phyloP scores from a whole-genome alignment of 2,888 invertebrate genomes.

The Notocelia uddmanniana region DNA sequence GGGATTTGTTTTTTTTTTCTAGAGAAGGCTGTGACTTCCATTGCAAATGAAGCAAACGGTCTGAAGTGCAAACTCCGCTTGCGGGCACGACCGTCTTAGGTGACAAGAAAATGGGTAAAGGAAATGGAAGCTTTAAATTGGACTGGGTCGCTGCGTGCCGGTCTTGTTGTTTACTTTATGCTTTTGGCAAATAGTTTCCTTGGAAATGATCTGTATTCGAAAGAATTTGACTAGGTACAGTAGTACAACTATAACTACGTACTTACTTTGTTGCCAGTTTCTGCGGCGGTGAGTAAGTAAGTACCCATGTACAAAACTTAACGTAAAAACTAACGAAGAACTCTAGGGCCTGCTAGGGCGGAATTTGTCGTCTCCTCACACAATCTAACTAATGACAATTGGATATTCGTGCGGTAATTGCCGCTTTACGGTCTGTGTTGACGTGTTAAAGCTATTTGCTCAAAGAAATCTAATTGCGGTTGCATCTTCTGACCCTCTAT shows the following conservation, averaged over 20 bases:
- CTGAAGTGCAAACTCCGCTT: slow-evolving; percentile 59
- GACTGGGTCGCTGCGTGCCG: slow-evolving; percentile 40
- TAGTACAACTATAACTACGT: no score
- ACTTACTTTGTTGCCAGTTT: no score
- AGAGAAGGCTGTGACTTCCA: slow-evolving; percentile 59
- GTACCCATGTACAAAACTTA: no score
- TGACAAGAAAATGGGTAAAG: slow-evolving; percentile 53
- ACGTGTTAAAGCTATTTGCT: not conserved
- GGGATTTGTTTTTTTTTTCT: slow-evolving; percentile 65
- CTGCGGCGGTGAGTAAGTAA: no score
- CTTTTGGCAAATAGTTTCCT: slow-evolving; percentile 23
- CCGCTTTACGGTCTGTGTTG: not conserved
- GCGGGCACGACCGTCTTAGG: slow-evolving; percentile 53
- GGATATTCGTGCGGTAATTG: not conserved
- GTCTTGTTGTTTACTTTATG: slow-evolving; percentile 40
- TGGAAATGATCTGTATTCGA: slow-evolving; percentile 1
- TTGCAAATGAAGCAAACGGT: slow-evolving; percentile 61
- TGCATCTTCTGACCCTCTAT: not conserved
- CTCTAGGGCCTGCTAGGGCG: no score
- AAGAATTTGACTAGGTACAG: not conserved
- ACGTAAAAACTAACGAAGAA: no score
- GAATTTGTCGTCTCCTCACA: no score
- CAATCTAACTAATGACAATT: not conserved
- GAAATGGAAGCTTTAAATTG: slow-evolving; percentile 46
- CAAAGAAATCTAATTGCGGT: slow-evolving; percentile 11